These are phyloP conservation scores for Phragmatobia fuliginosa DNA, from an alignment of 2,888 invertebrate species.

Conservation along the genomic window DNA sequence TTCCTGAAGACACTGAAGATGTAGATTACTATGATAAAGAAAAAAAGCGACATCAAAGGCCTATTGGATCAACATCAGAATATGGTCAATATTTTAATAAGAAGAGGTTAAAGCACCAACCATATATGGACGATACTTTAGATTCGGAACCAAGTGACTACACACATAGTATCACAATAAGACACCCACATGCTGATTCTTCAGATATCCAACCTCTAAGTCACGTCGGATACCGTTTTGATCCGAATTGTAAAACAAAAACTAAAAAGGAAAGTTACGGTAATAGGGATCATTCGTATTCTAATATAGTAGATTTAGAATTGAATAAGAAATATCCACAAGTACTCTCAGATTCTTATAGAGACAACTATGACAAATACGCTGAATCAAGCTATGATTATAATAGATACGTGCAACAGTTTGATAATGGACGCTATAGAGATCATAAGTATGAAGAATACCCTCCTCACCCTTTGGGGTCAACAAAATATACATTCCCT, in stretches of 20 bases:
- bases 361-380: constrained; percentile 72
- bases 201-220: constrained; percentile 68
- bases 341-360: constrained; percentile 60
- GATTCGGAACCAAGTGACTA: constrained; percentile 78
- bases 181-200: constrained; percentile 72
- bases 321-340: constrained; percentile 67
- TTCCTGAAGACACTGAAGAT: constrained; percentile 66
- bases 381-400: constrained; percentile 68
- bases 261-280: constrained; percentile 67
- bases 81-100: constrained; percentile 65
- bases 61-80: constrained; percentile 56
- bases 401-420: constrained; percentile 68
- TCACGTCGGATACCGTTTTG: constrained; percentile 72
- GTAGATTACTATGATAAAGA: constrained; percentile 67
- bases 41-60: constrained; percentile 64
- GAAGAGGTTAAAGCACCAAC: constrained; percentile 68
- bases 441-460: constrained; percentile 67
- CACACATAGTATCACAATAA: constrained; percentile 75
- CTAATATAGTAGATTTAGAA: constrained; percentile 66
- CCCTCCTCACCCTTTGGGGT: constrained; percentile 54
- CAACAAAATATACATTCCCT: constrained; percentile 63
- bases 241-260: constrained; percentile 78
- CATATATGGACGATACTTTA: constrained; percentile 36
- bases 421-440: constrained; percentile 60
- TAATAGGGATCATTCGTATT: constrained; percentile 60